A percentile compares a stretch with the other conserved stretches of the same genome.
Evolutionary conservation across 2,113 vertebrate genomes (phyloP).

Genomic region (Burhinus bistriatus): DNA sequence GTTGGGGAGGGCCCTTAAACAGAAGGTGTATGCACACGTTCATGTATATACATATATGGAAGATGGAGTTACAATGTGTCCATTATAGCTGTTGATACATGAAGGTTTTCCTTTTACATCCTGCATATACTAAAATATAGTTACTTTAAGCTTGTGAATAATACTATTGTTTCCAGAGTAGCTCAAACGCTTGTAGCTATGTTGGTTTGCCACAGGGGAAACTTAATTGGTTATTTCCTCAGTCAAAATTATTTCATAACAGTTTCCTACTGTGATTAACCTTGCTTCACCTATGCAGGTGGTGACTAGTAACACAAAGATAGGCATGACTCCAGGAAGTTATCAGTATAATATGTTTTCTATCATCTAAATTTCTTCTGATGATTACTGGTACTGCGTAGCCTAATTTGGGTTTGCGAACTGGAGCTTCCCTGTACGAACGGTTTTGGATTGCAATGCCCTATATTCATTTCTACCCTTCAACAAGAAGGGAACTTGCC

Average conservation of each 20-base stretch:
- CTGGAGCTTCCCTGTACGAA: not conserved
- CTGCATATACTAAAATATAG: not conserved
- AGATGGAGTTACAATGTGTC: not conserved
- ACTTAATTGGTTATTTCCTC: constrained; percentile 40
- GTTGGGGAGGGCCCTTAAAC: not conserved
- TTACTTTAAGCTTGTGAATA: not conserved
- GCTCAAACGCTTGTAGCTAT: not conserved
- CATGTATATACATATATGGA: not conserved
- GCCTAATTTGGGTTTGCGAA: not conserved
- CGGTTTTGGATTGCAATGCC: not conserved
- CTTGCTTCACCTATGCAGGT: constrained; percentile 3
- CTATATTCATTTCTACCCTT: not conserved
- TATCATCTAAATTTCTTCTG: not conserved
- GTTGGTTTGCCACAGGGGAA: not conserved
- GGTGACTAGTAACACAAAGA: not conserved
- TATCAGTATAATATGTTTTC: not conserved
- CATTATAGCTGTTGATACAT: not conserved
- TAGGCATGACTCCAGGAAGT: not conserved
- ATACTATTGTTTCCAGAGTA: not conserved
- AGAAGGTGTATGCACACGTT: not conserved
- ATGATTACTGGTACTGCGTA: not conserved
- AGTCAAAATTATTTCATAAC: constrained; percentile 2
- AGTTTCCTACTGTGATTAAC: constrained; percentile 32
- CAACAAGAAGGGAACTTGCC: not conserved
- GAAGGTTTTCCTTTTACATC: not conserved